These are phyloP conservation scores for Isaurus tuberculatus DNA, from an alignment of 92 coral and sea anemone species.

Conservation along the genomic window DNA sequence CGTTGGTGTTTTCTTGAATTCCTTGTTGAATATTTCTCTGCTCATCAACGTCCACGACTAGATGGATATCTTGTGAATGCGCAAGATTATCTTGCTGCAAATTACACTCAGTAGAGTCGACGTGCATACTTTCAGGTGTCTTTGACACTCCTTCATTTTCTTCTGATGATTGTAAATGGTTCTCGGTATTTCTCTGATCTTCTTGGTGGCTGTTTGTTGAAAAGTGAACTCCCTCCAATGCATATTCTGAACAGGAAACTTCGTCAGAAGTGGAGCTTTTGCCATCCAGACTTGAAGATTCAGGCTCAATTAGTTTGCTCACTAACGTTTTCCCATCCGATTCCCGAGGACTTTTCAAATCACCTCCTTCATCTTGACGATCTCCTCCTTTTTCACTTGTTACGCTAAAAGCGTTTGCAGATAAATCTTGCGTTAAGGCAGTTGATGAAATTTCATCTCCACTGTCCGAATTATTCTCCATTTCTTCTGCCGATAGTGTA, in stretches of 20 bases:
- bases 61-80: neutral
- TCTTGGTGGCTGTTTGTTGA: neutral
- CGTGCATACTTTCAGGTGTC: neutral
- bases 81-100: neutral
- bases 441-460: constrained; percentile 68
- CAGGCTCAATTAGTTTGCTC: neutral
- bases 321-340: neutral
- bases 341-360: neutral
- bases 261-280: constrained; percentile 17
- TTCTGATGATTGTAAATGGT: neutral
- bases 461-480: constrained; percentile 72
- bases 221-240: neutral
- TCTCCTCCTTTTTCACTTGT: neutral
- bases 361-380: neutral
- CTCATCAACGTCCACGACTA: neutral
- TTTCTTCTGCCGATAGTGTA: constrained; percentile 85
- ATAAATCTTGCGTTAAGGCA: neutral
- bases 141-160: neutral
- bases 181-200: neutral
- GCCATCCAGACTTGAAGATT: neutral
- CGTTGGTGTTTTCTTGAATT: neutral
- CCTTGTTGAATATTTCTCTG: neutral
- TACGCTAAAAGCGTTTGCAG: neutral
- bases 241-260: constrained; percentile 17
- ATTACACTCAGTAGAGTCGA: constrained; percentile 35